phyloP scores from a whole-genome alignment of 2,888 invertebrate genomes.

The Tuberolachnus salignus region DNA sequence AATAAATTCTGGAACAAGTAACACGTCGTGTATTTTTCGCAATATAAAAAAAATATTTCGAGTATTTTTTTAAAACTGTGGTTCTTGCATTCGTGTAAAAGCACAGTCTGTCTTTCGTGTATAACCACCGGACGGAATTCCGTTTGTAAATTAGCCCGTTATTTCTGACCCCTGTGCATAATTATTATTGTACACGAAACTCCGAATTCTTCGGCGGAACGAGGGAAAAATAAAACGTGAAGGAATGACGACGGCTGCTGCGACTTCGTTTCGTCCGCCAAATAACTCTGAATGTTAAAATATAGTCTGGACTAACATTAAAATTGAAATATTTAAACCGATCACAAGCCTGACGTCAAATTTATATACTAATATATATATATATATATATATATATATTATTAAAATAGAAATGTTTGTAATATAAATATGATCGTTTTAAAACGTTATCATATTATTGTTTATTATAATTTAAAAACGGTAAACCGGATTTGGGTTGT shows the following conservation, averaged over 20 bases:
- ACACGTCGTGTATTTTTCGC: too few species aligned
- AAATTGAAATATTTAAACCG: too few species aligned
- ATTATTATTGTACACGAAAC: neutral
- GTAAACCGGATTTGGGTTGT: too few species aligned
- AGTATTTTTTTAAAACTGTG: neutral
- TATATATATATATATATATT: too few species aligned
- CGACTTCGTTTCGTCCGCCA: neutral
- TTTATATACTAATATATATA: too few species aligned
- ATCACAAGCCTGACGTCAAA: too few species aligned
- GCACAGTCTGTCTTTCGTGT: neutral
- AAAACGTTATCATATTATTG: too few species aligned
- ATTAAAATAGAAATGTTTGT: too few species aligned
- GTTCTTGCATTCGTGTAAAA: too few species aligned
- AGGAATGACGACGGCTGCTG: neutral
- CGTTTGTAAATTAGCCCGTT: constrained; percentile 4
- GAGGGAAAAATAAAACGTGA: neutral
- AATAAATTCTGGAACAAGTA: too few species aligned
- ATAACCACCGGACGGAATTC: constrained; percentile 11
- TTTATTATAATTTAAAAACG: too few species aligned
- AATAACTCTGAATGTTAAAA: neutral
- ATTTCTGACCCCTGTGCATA: neutral
- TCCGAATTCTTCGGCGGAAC: neutral
- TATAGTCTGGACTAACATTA: neutral
- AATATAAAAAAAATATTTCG: neutral
- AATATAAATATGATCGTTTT: too few species aligned